Evolutionary conservation across 1,140 invertebrate genomes (phyloP).

Genomic region (Phthorimaea operculella): DNA sequence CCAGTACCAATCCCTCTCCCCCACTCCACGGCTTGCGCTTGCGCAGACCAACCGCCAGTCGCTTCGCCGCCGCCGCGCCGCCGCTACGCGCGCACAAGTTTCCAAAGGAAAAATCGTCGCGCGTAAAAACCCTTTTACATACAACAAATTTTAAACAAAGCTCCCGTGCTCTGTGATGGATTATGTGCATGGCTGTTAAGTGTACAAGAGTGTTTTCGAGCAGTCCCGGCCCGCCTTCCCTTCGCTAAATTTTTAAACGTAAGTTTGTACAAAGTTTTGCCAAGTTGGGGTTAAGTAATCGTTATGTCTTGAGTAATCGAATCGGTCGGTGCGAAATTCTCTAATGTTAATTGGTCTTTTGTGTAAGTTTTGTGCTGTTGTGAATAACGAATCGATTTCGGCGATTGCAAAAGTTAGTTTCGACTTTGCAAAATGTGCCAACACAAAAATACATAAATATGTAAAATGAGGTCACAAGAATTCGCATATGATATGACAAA

Average conservation of each 20-base stretch:
- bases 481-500: not conserved
- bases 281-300: too few species aligned
- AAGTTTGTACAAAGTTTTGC: constrained; percentile 3
- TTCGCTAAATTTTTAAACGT: constrained; percentile 17
- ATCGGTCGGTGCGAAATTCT: too few species aligned
- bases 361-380: too few species aligned
- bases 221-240: constrained; percentile 45
- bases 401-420: too few species aligned
- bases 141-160: not conserved
- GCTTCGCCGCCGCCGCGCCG: constrained; percentile 41
- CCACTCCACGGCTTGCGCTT: constrained; percentile 40
- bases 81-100: constrained; percentile 55
- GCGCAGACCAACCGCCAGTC: constrained; percentile 56
- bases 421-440: too few species aligned
- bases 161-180: constrained; percentile 26
- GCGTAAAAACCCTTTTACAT: constrained; percentile 28
- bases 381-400: too few species aligned
- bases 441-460: too few species aligned
- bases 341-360: too few species aligned
- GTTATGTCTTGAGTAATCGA: too few species aligned
- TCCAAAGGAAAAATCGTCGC: constrained; percentile 61
- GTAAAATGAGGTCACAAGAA: too few species aligned
- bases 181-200: constrained; percentile 60
- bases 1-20: not conserved
- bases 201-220: constrained; percentile 46